A percentile compares a stretch with the other conserved stretches of the same genome.
Conservation (phyloP, 53 echinoderm and acorn worm species). For the Henricia sp. region DNA sequence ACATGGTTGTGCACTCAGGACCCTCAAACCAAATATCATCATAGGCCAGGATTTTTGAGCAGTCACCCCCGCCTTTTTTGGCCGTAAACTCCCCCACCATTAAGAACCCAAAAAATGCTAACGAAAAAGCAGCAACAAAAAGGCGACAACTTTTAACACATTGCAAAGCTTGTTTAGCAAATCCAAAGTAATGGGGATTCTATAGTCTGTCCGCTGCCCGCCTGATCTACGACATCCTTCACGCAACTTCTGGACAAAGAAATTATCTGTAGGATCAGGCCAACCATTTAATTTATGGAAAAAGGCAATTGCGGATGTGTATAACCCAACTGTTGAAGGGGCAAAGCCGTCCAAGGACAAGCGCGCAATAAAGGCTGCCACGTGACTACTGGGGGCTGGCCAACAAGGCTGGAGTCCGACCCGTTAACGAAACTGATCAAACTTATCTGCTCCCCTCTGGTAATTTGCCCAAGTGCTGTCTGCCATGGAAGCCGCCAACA, state of each 20-base stretch:
- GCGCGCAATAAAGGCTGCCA: slow-evolving; percentile 32
- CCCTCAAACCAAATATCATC: slow-evolving; percentile 9
- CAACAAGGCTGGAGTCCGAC: background rate
- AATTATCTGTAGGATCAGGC: slow-evolving; percentile 31
- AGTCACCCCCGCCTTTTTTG: background rate
- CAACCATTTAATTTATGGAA: slow-evolving; percentile 8
- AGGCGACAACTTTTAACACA: slow-evolving; percentile 1
- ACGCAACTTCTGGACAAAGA: background rate
- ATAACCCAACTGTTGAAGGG: slow-evolving; percentile 27
- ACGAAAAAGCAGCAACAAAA: background rate
- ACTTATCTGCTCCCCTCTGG: slow-evolving; percentile 1
- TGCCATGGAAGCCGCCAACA: background rate
- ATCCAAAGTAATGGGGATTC: slow-evolving; percentile 1
- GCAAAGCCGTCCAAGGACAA: slow-evolving; percentile 29
- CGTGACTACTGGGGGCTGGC: slow-evolving; percentile 25
- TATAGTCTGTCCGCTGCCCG: background rate
- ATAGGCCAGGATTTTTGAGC: background rate
- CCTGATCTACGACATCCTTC: slow-evolving; percentile 26
- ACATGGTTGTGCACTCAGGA: background rate
- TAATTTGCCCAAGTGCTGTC: background rate
- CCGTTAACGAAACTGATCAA: background rate
- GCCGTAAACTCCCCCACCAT: slow-evolving; percentile 51
- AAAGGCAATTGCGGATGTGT: slow-evolving; percentile 26
- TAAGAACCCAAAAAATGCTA: slow-evolving; percentile 39
- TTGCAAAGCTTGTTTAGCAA: background rate